phyloP scores from a whole-genome alignment of 1,140 invertebrate genomes.

The Ceratosolen solmsi region DNA sequence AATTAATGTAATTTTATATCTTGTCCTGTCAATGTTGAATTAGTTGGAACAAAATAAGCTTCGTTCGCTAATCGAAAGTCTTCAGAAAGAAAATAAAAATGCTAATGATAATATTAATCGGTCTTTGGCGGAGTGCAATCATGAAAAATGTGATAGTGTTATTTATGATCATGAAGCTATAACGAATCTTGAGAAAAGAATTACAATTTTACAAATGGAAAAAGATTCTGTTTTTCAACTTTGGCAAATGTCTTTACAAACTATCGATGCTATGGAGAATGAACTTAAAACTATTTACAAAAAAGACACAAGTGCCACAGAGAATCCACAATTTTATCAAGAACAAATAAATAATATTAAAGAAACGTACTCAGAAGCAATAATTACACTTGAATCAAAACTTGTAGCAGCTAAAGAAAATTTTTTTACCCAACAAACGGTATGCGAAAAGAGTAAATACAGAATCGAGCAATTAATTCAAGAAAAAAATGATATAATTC shows the following conservation, averaged over 20 bases:
- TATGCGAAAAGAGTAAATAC: constrained; percentile 62
- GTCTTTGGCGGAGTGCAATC: constrained; percentile 56
- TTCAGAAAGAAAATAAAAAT: constrained; percentile 59
- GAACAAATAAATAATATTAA: constrained; percentile 65
- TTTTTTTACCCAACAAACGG: constrained; percentile 65
- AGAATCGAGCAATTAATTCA: constrained; percentile 60
- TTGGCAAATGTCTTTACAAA: constrained; percentile 77
- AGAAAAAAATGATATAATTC: constrained; percentile 60
- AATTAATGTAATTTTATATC: constrained; percentile 10
- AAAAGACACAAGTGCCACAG: constrained; percentile 49
- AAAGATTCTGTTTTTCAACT: constrained; percentile 76
- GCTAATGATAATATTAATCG: constrained; percentile 54
- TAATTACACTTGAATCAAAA: constrained; percentile 68
- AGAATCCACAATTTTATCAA: constrained; percentile 60
- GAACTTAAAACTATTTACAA: constrained; percentile 74
- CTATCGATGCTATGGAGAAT: constrained; percentile 74
- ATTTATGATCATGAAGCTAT: constrained; percentile 56
- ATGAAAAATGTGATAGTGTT: constrained; percentile 55
- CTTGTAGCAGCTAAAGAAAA: constrained; percentile 65
- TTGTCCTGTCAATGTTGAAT: background rate
- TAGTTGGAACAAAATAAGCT: constrained; percentile 64
- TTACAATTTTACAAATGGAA: constrained; percentile 69
- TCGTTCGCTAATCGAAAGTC: constrained; percentile 58
- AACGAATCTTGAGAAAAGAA: constrained; percentile 66
- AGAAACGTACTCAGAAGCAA: constrained; percentile 69